phyloP scores from a whole-genome alignment of 1,140 invertebrate genomes.

The Drosophila dunni region DNA sequence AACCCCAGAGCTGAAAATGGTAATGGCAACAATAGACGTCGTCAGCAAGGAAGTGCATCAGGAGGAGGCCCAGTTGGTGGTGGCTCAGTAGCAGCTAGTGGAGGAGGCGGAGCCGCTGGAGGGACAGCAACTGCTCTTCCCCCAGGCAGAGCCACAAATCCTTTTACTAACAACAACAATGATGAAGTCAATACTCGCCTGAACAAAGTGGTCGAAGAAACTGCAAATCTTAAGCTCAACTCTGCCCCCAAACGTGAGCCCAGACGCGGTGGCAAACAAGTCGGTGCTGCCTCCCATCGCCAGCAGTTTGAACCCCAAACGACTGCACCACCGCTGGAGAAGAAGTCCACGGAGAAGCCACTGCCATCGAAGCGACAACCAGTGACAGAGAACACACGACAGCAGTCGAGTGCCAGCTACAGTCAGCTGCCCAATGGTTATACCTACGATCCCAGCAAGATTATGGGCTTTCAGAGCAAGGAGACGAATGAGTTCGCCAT shows the following conservation, averaged over 20 bases:
- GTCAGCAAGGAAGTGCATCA: slow-evolving; percentile 35
- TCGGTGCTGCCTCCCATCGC: slow-evolving; percentile 28
- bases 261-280: slow-evolving; percentile 41
- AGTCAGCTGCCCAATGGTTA: slow-evolving; percentile 84
- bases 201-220: slow-evolving; percentile 68
- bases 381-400: slow-evolving; percentile 27
- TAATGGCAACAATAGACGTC: slow-evolving; percentile 48
- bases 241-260: slow-evolving; percentile 59
- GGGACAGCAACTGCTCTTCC: background rate
- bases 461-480: slow-evolving; percentile 87
- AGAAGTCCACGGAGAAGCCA: slow-evolving; percentile 51
- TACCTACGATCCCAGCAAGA: slow-evolving; percentile 86
- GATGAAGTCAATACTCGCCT: slow-evolving; percentile 61
- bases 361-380: slow-evolving; percentile 14
- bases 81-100: background rate
- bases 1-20: slow-evolving; percentile 56
- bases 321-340: slow-evolving; percentile 12
- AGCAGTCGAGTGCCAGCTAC: slow-evolving; percentile 51
- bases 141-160: slow-evolving; percentile 8
- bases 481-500: slow-evolving; percentile 87
- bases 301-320: slow-evolving; percentile 34
- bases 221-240: slow-evolving; percentile 60
- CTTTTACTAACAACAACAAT: slow-evolving; percentile 8
- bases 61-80: background rate
- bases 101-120: background rate